phyloP scores from a whole-genome alignment of 1,140 invertebrate genomes.

The Philopotamus ludificatus region DNA sequence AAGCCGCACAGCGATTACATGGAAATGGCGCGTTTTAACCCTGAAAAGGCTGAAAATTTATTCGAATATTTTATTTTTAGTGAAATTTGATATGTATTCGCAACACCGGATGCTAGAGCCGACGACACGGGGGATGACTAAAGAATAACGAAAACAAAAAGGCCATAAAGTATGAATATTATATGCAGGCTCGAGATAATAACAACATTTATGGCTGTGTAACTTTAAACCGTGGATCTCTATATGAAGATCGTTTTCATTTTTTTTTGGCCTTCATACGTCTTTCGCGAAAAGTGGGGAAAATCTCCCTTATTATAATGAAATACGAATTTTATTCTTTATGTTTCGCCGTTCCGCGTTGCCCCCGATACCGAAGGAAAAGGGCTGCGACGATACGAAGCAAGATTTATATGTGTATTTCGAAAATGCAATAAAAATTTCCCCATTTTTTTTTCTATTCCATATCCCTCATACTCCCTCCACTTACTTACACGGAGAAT shows the following conservation, averaged over 20 bases:
- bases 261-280: background rate
- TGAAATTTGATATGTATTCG: background rate
- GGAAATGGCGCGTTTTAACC: background rate
- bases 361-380: background rate
- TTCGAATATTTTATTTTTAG: background rate
- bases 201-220: constrained; percentile 5
- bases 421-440: background rate
- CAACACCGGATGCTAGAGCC: background rate
- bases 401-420: background rate
- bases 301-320: constrained; percentile 10
- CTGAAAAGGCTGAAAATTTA: background rate
- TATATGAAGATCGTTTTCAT: no score
- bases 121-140: background rate
- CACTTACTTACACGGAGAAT: background rate
- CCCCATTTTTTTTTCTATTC: background rate
- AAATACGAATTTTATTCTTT: constrained; percentile 14
- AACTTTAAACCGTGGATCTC: constrained; percentile 20
- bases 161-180: constrained; percentile 20
- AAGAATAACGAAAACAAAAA: constrained; percentile 18
- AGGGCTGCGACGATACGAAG: background rate
- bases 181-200: constrained; percentile 16
- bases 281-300: background rate
- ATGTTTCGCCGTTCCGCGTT: background rate
- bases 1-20: background rate
- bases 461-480: no score